Evolutionary conservation across 1,140 invertebrate genomes (phyloP), one percentile per base, ranked within the genome.

Genomic region (Microplitis mediator): DNA sequence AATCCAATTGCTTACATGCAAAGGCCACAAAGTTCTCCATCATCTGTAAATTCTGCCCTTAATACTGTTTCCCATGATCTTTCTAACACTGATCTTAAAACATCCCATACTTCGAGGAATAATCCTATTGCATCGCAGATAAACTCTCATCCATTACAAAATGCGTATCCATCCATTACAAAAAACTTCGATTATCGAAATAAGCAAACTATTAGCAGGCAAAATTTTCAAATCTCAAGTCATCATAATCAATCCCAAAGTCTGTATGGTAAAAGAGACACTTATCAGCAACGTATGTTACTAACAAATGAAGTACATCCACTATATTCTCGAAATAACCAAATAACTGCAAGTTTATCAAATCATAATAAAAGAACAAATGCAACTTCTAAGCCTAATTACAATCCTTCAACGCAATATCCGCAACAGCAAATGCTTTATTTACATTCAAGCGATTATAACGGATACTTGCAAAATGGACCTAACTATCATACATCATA

Each of bases 251-350:
- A 80, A n/a, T 78, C 83, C 4, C 83, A 87, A 60, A 84, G 72
- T 45, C 73, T 74, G 13, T 84, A 87, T 67, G 85, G 83, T 69
- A 72, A 83, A 63, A 78, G 82, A 62, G 84, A 84, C n/a, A 67
- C 72, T 39, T 84, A 85, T 64, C 80, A 82, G 32, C 73, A 75
- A 60, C 76, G 84, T 61, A 76, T 85, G 16, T 65, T 82, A 2
- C 86, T 85, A 39, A 77, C 80, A 9, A 87, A 76, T 31, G 87
- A 88, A 52, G 87, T 91, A 36, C 91, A 91, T 78, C 87, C 91
- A 0, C 83, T 88, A 32, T 85, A 89, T 72, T 79, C 85, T 23
- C 81, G 91, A 60, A 90, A 86, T 66, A 80, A 76, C 50, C 84
- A 83, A 23, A 23, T 64, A 3, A 68, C 74, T 32, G 70, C 75